Conservation (phyloP, 2,888 invertebrate genomes). For the Rhogogaster chlorosoma region DNA sequence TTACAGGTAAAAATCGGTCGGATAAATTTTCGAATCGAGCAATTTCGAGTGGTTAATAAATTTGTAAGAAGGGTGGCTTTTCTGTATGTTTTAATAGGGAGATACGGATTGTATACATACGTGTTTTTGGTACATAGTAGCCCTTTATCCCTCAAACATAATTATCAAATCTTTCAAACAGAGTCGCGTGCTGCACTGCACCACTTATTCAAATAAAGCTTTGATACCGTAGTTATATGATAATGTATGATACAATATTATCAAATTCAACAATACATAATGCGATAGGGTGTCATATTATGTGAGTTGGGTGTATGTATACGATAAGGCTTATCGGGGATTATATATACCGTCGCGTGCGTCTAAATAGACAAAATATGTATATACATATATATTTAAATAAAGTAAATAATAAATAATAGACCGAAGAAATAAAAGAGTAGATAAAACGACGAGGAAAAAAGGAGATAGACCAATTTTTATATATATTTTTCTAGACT, state of each 20-base stretch:
- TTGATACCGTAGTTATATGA: neutral
- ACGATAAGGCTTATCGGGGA: neutral
- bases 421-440: neutral
- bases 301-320: neutral
- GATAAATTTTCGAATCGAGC: neutral
- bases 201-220: neutral
- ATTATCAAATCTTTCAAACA: conserved; percentile 60
- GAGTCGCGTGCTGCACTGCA: conserved; percentile 53
- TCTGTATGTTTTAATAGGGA: neutral
- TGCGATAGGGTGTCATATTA: conserved; percentile 53
- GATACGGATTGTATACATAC: neutral
- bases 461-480: neutral
- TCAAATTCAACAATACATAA: conserved; percentile 54
- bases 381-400: neutral
- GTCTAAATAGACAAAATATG: neutral
- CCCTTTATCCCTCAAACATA: conserved; percentile 57
- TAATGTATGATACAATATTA: conserved; percentile 52
- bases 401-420: neutral
- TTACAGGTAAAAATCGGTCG: too few relatives aligned
- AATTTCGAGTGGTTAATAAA: neutral
- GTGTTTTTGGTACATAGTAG: neutral
- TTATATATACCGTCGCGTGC: neutral
- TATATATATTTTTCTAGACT: neutral
- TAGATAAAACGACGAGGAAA: neutral
- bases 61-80: neutral